Evolutionary conservation across 2,113 vertebrate genomes (phyloP).

Genomic region (Solenodon paradoxus): DNA sequence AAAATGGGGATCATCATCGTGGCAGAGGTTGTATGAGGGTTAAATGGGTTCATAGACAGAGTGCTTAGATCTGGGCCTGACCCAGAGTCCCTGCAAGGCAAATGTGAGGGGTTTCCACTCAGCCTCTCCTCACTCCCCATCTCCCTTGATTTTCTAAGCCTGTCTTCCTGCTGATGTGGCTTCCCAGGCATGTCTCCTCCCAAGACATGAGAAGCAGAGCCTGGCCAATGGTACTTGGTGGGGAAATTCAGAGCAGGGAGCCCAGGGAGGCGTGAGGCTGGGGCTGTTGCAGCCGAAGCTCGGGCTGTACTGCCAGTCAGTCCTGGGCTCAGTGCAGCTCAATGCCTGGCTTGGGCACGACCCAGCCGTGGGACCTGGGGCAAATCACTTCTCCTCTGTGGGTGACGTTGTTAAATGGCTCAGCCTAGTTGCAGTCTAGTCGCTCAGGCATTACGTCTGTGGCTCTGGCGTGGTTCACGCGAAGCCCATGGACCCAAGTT

Average conservation of each 20-base stretch:
- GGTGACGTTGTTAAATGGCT: too few relatives aligned
- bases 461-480: too few relatives aligned
- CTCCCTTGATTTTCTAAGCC: neutral
- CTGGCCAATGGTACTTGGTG: neutral
- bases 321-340: neutral
- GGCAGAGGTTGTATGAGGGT: neutral
- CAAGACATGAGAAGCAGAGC: neutral
- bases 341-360: neutral
- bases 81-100: neutral
- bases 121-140: neutral
- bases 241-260: neutral
- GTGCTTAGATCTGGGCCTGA: neutral
- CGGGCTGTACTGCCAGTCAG: neutral
- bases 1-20: too few relatives aligned
- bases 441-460: too few relatives aligned
- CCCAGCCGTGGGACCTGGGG: neutral
- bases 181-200: neutral
- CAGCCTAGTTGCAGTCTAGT: too few relatives aligned
- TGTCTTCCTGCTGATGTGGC: neutral
- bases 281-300: neutral
- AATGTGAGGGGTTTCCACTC: neutral
- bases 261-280: neutral
- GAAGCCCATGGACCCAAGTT: too few relatives aligned
- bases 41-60: neutral
- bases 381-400: neutral